phyloP scores from a whole-genome alignment of 2,113 vertebrate species.

The Electrona antarctica region DNA sequence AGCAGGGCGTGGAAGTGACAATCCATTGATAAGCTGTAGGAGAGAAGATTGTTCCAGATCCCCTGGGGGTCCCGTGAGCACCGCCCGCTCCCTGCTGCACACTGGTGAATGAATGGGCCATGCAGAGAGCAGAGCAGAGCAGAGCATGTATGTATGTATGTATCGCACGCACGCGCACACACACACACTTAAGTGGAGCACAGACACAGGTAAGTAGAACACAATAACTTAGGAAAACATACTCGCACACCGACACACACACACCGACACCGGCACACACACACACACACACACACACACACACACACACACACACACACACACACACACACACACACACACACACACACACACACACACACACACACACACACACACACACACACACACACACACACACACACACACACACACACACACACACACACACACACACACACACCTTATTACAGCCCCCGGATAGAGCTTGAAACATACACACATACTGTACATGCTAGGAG shows the following conservation, averaged over 20 bases:
- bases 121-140: not conserved
- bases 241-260: not conserved
- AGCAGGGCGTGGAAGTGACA: constrained; percentile 51
- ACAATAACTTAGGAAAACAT: no score
- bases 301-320: not conserved
- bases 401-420: no score
- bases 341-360: not conserved
- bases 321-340: not conserved
- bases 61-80: constrained; percentile 39
- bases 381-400: no score
- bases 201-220: no score
- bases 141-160: not conserved
- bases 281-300: not conserved
- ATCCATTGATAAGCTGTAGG: constrained; percentile 58
- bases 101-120: constrained; percentile 21
- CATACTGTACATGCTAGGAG: no score
- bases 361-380: not conserved
- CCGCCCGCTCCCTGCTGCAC: constrained; percentile 30
- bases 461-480: no score
- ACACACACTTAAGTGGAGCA: not conserved
- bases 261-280: not conserved
- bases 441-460: no score
- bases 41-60: constrained; percentile 57
- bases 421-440: no score
- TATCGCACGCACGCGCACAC: not conserved